Evolutionary conservation across 2,888 invertebrate genomes (phyloP), one percentile per base, ranked within the genome.

Genomic region (Brenthis daphne): DNA sequence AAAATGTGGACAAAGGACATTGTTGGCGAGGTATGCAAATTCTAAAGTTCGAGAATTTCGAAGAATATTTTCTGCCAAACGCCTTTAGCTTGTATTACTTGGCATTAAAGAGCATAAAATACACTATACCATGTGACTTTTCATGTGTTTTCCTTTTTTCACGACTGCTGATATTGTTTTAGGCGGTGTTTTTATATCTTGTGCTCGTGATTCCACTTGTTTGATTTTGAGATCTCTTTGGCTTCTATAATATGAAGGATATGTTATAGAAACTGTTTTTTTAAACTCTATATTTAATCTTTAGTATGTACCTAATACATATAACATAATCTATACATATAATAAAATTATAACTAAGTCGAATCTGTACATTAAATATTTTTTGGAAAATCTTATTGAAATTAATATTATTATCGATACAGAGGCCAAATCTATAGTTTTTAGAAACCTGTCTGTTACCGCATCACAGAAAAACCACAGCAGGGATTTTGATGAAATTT

Each of bases 1-100:
- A 70, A 72, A 71, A 73, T 71, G 70, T 75, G 71, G 71, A 75
- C 76, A 76, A 73, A 74, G 71, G 72, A 71, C 72, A 69, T 74
- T 77, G 74, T 73, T 68, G 66, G 66, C 69, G 64, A 67, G 68
- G 70, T 72, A 74, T 73, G 75, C 73, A 74, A 74, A 76, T 75
- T 74, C 60, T 74, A 57, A 73, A 75, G 68, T 71, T 73, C 69
- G 65, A 70, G 65, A 67, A 50, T 63, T 69, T 72, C 48, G 20
- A 64, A 37, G 57, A 57, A 48, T 12, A 14, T 50, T 57, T 61
- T 54, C 24, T 67, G 53, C 24, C 51, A 56, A 16, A 16, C 63
- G 57, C 67, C 65, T 68, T 37, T 65, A 56, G 43, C 48, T 47
- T 51, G 56, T 71, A 58, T 56, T 6, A 6, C 53, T 5, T 60